Base-by-base conservation (phyloP, 2,113 vertebrate genomes). In the Motacilla tschutschensis region DNA sequence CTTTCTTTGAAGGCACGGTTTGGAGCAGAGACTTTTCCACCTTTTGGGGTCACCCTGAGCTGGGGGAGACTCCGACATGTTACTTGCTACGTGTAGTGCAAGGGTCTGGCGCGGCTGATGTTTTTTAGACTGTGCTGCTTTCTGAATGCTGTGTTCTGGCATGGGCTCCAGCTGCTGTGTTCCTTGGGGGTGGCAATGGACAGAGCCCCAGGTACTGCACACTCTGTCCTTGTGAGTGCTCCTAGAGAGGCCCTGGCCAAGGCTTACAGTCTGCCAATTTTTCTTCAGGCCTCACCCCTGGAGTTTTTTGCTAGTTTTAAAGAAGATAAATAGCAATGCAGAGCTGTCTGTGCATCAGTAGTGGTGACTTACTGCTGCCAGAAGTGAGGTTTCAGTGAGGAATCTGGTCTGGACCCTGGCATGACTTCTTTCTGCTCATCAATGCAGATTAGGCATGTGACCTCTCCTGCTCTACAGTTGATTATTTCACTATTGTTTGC, bases 81-180 rank as follows among this genome's bases (percentile, higher is more conserved):
- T 69, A 17, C 43, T 57, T 78, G 36, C 3, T 60, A 1, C 0
- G 0, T 43, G 29, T 1, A 24, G 22, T 16, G 12, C 10, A 5
- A 17, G 14, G 16, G 7, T 2, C 8, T 67, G 48, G 19, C 7
- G 63, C 40, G 7, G 40, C 6, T 63, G 40, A 8, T n/a, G 12
- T 40, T 38, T 81, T 70, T 28, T 44, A 7, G 38, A 2, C 24
- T 48, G 31, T 71, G 28, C 19, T 74, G 24, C 8, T 55, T 66
- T 44, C 48, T 66, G 53, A 74, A 25, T 5, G 0, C 36, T 16
- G n/a, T 58, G 36, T 36, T 83, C 8, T 65, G 47, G 20, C 0
- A 0, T 19, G 15, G 14, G 5, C 10, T 53, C 22, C 5, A 33
- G 41, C 17, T 54, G 38, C 13, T 11, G 0, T 36, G 35, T 57